Percentiles rank a stretch among this genome's conserved stretches.
Evolutionary conservation across 2,797 vertebrate species (phyloP).

Genomic region (Heteromormyrus szaboi): DNA sequence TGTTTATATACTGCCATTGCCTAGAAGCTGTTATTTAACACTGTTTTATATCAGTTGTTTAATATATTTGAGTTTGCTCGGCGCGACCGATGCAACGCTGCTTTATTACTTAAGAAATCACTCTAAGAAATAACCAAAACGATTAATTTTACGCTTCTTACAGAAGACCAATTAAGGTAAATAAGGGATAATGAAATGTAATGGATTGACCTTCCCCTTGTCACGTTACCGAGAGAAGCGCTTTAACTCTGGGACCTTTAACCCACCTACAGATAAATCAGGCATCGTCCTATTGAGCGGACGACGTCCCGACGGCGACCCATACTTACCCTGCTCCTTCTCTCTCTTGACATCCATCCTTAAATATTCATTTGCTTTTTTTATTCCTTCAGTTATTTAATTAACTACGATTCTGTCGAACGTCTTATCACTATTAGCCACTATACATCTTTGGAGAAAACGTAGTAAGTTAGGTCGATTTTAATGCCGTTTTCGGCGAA

Average conservation of each 20-base stretch:
- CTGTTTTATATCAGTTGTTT: not conserved
- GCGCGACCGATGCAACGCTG: not conserved
- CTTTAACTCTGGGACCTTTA: not conserved
- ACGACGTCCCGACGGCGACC: constrained; percentile 44
- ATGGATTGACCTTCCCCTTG: not conserved
- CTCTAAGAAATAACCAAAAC: not conserved
- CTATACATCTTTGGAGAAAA: not conserved
- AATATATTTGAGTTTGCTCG: not conserved
- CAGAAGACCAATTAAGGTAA: not conserved
- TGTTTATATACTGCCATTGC: not conserved
- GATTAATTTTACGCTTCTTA: not conserved
- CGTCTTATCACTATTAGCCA: not conserved
- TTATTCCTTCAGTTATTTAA: not conserved
- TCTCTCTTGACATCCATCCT: constrained; percentile 67
- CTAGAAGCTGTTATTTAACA: not conserved
- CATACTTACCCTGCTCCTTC: constrained; percentile 63
- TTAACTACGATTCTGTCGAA: not conserved
- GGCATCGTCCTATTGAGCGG: not conserved
- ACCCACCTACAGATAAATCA: not conserved
- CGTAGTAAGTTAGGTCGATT: not conserved
- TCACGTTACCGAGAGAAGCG: not conserved
- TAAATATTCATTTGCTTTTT: not conserved
- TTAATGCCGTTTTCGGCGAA: not conserved
- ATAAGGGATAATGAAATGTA: not conserved
- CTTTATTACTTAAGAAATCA: not conserved